These are phyloP conservation scores for Drosophila mayri DNA, from an alignment of 1,140 invertebrate species.

Conservation along the genomic window DNA sequence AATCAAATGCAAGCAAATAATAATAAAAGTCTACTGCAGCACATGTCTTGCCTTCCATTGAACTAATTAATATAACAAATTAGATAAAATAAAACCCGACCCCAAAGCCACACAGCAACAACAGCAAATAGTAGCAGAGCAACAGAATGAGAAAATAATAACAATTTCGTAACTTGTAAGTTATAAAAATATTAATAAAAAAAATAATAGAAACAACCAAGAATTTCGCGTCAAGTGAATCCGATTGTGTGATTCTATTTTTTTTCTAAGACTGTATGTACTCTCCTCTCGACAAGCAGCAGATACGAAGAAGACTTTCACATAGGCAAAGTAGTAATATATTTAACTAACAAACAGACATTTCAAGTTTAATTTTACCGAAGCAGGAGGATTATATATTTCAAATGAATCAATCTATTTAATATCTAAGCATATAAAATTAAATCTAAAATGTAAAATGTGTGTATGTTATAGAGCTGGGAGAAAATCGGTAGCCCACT, in stretches of 20 bases:
- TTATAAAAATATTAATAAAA: conserved; percentile 12
- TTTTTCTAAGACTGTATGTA: conserved; percentile 30
- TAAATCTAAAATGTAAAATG: conserved; percentile 75
- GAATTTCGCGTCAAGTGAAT: no score
- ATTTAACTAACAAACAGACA: conserved; percentile 56
- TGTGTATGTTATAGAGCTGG: conserved; percentile 67
- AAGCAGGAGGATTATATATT: no score
- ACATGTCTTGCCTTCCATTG: conserved; percentile 93
- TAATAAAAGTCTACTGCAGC: conserved; percentile 90
- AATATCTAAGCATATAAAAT: conserved; percentile 61
- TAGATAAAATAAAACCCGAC: conserved; percentile 59
- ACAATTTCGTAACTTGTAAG: conserved; percentile 35
- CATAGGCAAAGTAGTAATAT: conserved; percentile 36
- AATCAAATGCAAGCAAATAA: conserved; percentile 84
- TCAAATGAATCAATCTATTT: no score
- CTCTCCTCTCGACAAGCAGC: conserved; percentile 51
- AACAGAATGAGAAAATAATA: conserved; percentile 41
- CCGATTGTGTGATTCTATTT: no score
- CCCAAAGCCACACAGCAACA: conserved; percentile 57
- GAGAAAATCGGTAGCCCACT: background rate
- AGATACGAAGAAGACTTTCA: conserved; percentile 45
- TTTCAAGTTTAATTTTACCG: conserved; percentile 61
- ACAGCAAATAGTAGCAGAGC: conserved; percentile 59
- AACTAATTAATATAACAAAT: conserved; percentile 86
- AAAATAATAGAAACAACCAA: no score